Evolutionary conservation across 2,113 vertebrate species (phyloP), one percentile per base, ranked within the genome.

Genomic region (Ascaphus truei): DNA sequence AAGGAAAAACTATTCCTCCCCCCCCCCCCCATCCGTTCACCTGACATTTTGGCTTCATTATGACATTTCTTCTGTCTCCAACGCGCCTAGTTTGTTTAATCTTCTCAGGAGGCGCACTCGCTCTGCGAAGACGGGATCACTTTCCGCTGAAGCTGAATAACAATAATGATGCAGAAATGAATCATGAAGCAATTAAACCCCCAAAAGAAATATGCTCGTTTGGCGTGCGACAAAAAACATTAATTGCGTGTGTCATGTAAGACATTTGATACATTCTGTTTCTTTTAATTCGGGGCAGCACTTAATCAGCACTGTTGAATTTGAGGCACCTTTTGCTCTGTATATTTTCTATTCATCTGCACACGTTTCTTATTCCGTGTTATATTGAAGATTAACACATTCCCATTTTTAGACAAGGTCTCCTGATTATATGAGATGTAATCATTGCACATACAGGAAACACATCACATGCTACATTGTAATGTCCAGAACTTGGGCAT

Each of bases 231-330:
- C 51, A 68, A 68, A n/a, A 68, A 58, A 45, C 18, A 68, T 58
- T 68, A 36, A 68, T 68, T 58, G 39, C 53, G 48, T 68, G 27
- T 55, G n/a, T 68, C 27, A 15, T 36, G 30, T 48, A n/a, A 26
- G 56, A 58, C 39, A 45, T 43, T 36, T 58, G 1, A 26, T 25
- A 48, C 10, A 5, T 47, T 43, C 15, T 9, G 3, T 4, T 31
- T 51, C 11, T 51, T 63, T 22, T 22, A 27, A 9, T 26, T 31
- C 45, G 5, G 18, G 7, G 39, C 18, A 34, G 26, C 60, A 47
- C 41, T 30, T 30, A 62, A 47, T 22, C 37, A 47, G 16, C 30
- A 16, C 18, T 48, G 16, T 10, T 16, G 16, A 9, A 62, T 23
- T 11, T 12, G n/a, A n/a, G n/a, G n/a, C n/a, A n/a, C n/a, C n/a